Percentiles rank a stretch among this genome's conserved stretches.
Conservation (phyloP, 2,113 vertebrate genomes). For the Centropus bengalensis region DNA sequence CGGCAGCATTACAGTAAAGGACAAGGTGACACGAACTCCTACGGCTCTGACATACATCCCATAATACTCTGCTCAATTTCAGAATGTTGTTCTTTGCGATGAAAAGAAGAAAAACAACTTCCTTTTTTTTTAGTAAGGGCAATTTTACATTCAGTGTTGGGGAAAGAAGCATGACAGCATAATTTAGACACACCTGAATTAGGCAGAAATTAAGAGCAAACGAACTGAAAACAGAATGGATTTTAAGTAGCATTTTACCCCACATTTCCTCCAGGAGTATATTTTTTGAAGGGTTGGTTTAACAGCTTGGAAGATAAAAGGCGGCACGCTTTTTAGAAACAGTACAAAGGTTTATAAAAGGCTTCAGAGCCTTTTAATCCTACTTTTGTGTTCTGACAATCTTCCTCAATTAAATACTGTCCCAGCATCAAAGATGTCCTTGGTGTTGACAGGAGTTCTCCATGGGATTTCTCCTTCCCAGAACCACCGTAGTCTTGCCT, state of each 20-base stretch:
- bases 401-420: neutral
- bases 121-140: neutral
- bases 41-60: neutral
- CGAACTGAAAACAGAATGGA: neutral
- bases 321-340: neutral
- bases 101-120: neutral
- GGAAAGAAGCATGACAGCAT: neutral
- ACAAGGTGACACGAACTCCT: neutral
- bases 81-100: neutral
- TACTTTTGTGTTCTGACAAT: neutral
- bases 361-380: conserved; percentile 12
- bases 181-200: neutral
- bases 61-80: neutral
- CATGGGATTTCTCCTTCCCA: neutral
- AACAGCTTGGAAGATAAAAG: neutral
- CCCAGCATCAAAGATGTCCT: neutral
- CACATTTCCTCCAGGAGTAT: neutral
- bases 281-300: neutral
- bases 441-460: neutral
- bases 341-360: conserved; percentile 1
- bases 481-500: neutral
- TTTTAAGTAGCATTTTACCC: neutral
- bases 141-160: neutral
- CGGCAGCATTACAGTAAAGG: neutral
- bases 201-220: neutral